Conservation (phyloP, 2,888 invertebrate species). For the Drosophila vallismaia region DNA sequence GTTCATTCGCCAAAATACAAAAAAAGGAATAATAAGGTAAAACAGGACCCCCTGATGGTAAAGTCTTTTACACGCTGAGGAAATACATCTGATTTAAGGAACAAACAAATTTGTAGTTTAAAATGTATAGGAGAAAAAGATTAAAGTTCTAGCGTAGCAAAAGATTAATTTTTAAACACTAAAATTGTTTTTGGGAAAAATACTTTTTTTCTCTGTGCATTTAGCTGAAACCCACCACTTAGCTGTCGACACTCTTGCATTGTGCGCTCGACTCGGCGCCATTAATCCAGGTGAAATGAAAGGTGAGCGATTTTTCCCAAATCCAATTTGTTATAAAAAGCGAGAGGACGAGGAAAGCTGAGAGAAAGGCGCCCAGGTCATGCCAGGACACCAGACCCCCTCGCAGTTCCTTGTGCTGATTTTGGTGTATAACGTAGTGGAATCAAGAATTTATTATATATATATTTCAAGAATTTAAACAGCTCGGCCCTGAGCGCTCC, state of each 20-base stretch:
- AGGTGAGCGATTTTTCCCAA: constrained; percentile 76
- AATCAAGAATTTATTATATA: too few relatives aligned
- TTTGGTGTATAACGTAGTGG: constrained; percentile 31
- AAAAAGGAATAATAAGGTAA: constrained; percentile 16
- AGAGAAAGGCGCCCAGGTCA: constrained; percentile 10
- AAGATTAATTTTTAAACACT: too few relatives aligned
- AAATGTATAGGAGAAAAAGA: too few relatives aligned
- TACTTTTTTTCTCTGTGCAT: constrained; percentile 16
- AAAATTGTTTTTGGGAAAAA: too few relatives aligned
- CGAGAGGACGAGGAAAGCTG: constrained; percentile 23
- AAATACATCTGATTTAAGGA: not conserved
- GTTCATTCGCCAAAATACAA: constrained; percentile 30
- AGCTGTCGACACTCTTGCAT: constrained; percentile 46
- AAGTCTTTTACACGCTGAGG: constrained; percentile 4
- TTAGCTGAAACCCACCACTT: constrained; percentile 34
- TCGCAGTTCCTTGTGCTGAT: constrained; percentile 24
- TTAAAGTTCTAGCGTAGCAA: too few relatives aligned
- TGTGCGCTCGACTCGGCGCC: constrained; percentile 68
- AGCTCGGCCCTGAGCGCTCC: constrained; percentile 10
- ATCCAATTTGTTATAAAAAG: constrained; percentile 74
- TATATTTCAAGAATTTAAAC: constrained; percentile 40
- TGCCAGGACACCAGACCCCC: constrained; percentile 20
- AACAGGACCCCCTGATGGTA: constrained; percentile 13
- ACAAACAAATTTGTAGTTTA: too few relatives aligned
- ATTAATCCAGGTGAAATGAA: constrained; percentile 75